Evolutionary conservation across 1,140 invertebrate species (phyloP), one percentile per base, ranked within the genome.

Genomic region (Carposina sasakii): DNA sequence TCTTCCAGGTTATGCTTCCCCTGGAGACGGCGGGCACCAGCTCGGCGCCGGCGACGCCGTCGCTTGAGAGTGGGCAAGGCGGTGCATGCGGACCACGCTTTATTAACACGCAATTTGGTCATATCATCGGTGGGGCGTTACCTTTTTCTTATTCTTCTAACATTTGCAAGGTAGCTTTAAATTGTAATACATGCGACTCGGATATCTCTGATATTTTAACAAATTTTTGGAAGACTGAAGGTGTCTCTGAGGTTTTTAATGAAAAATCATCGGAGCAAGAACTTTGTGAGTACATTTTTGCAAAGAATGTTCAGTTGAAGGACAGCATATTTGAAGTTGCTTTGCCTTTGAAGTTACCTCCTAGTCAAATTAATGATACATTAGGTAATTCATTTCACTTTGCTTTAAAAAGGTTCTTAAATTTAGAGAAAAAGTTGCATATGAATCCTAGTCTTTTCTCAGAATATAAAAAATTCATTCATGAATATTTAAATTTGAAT

Each of bases 391-490:
- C 44, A 22, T 36, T 36, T 23, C 13, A 33, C 12, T n/a, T 36
- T 1, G 44, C 44, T 23, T 13, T 37, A 23, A 17, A 47, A 36
- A 21, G 44, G 10, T 36, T 47, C 9, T 19, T 36, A 15, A 36
- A 23, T 19, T 13, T 37, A 15, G 30, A 34, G 12, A 47, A 34
- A 36, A 34, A 15, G 16, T 37, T 47, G 4, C 13, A 34, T 4
- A 34, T 22, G 13, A 45, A 60, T 36, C 0, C 17, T 10, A 15
- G 37, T 5, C 22, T 47, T 15, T 48, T 40, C 20, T 22, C 40
- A 34, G 15, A 41, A 41, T 57, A 54, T 28, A 46, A 19, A 22
- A 34, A 30, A 6, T 65, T 65, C 36, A 68, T 65, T 48, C 15
- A 57, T 31, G 52, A 57, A 40, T 68, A 60, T 37, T 13, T 57